phyloP scores from a whole-genome alignment of 2,113 vertebrate genomes.

The Anseranas semipalmata region DNA sequence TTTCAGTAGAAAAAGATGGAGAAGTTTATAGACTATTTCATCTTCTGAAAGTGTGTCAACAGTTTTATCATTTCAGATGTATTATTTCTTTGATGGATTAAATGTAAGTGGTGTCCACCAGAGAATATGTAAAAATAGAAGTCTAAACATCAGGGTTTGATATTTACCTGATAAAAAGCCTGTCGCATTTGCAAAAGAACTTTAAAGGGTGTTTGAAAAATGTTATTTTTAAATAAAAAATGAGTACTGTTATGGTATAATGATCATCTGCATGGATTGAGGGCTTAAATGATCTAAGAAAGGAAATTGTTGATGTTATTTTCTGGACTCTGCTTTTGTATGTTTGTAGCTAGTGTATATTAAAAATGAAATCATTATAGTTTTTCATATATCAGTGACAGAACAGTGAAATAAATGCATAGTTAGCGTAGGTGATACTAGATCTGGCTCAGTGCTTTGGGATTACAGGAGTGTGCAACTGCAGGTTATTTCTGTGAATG shows the following conservation, averaged over 20 bases:
- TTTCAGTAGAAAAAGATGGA: neutral
- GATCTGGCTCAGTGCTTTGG: neutral
- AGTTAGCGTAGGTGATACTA: neutral
- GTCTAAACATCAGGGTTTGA: neutral
- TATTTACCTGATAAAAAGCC: neutral
- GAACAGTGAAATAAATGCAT: neutral
- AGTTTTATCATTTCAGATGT: neutral
- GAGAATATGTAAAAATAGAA: neutral
- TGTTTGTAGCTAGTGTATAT: neutral
- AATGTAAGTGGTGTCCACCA: neutral
- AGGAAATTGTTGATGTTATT: neutral
- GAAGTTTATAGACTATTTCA: neutral
- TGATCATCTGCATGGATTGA: neutral
- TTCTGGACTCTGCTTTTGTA: neutral
- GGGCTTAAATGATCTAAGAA: neutral
- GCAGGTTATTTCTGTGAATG: neutral
- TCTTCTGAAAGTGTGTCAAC: neutral
- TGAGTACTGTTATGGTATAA: rapidly evolving
- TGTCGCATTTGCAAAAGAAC: neutral
- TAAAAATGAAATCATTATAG: neutral
- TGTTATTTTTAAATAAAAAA: neutral
- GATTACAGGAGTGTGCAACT: neutral
- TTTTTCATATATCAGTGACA: neutral
- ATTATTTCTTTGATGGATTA: neutral
- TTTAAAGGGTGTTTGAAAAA: neutral